Conservation (phyloP, 1,140 invertebrate species). For the Rhizoglyphus robini region DNA sequence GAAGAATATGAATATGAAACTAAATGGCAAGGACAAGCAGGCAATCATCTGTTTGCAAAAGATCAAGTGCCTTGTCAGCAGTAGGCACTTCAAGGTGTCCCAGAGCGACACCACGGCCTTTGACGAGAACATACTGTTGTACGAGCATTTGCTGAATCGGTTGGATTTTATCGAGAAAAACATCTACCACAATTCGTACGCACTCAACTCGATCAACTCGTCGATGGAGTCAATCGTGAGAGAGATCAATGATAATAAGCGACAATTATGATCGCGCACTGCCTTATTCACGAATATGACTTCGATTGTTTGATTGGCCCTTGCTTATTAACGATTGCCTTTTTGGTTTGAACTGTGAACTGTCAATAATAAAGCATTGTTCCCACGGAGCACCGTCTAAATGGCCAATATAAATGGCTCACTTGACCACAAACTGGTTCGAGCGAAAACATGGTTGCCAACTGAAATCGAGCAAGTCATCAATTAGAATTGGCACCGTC, state of each 20-base stretch:
- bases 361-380: too few species aligned
- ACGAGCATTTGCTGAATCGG: constrained; percentile 1
- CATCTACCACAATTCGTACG: constrained; percentile 1
- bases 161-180: constrained; percentile 10
- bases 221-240: background rate
- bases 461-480: too few species aligned
- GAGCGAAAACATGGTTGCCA: too few species aligned
- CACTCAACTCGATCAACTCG: background rate
- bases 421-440: too few species aligned
- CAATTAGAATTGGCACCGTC: too few species aligned
- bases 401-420: too few species aligned
- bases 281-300: too few species aligned
- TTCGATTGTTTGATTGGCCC: too few species aligned
- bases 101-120: background rate
- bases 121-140: constrained; percentile 1
- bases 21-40: background rate
- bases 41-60: background rate
- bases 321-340: too few species aligned
- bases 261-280: too few species aligned
- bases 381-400: too few species aligned
- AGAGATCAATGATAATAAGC: background rate
- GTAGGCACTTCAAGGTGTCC: background rate
- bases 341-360: too few species aligned
- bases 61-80: background rate
- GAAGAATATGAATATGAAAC: background rate